These are phyloP conservation scores for Odobenus rosmarus DNA, from an alignment of 2,113 vertebrate species.

Conservation along the genomic window DNA sequence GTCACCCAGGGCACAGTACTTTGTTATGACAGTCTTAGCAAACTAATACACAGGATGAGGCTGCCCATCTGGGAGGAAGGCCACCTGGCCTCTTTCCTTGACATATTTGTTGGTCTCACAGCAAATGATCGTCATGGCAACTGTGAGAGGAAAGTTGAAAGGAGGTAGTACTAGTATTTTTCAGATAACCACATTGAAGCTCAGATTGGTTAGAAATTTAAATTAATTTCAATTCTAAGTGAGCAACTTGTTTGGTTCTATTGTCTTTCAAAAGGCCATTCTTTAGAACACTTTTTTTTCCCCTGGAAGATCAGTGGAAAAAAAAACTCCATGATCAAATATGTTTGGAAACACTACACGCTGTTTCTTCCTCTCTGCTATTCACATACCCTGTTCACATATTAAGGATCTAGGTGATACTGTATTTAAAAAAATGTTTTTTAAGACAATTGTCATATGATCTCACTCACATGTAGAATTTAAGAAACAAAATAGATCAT, in stretches of 20 bases:
- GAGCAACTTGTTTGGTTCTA: neutral
- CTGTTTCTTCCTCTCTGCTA: neutral
- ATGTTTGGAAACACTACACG: neutral
- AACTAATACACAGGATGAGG: neutral
- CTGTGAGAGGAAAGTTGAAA: neutral
- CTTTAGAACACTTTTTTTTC: neutral
- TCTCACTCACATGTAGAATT: neutral
- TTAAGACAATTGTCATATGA: neutral
- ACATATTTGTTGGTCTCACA: neutral
- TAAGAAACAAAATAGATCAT: neutral
- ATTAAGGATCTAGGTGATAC: neutral
- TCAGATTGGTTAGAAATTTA: neutral
- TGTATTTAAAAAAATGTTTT: neutral
- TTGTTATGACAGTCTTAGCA: neutral
- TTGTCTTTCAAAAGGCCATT: neutral
- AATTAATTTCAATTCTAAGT: neutral
- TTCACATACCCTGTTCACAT: neutral
- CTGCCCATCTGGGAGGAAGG: neutral
- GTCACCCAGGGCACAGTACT: neutral
- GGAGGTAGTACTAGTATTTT: neutral
- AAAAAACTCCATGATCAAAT: conserved; percentile 25
- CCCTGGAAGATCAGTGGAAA: neutral
- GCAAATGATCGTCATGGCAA: neutral
- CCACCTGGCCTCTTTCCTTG: neutral
- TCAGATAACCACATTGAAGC: neutral